Evolutionary conservation across 2,888 invertebrate genomes (phyloP).

Genomic region (Nowickia ferox): DNA sequence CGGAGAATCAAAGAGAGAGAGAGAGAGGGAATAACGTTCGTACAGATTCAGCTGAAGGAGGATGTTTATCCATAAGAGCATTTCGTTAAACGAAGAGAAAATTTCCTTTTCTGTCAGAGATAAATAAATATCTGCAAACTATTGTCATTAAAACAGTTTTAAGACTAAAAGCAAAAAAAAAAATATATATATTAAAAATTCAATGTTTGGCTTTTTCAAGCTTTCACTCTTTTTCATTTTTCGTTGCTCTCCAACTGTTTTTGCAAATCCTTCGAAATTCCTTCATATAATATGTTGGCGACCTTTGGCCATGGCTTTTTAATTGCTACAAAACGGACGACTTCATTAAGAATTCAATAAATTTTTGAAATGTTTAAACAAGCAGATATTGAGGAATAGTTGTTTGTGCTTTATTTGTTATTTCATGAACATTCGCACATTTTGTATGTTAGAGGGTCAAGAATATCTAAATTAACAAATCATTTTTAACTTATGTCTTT

Average conservation of each 20-base stretch:
- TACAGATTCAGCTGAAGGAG: slow-evolving; percentile 52
- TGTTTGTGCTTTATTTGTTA: no score
- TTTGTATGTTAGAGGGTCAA: no score
- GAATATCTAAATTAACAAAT: no score
- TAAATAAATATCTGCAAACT: not conserved
- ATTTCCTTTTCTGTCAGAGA: not conserved
- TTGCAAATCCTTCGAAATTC: slow-evolving; percentile 54
- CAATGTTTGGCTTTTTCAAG: slow-evolving; percentile 24
- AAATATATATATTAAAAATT: not conserved
- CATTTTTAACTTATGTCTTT: no score
- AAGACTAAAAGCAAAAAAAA: not conserved
- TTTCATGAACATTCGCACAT: no score
- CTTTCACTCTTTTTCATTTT: not conserved
- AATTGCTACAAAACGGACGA: slow-evolving; percentile 28
- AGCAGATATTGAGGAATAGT: not conserved
- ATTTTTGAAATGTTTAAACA: slow-evolving; percentile 29
- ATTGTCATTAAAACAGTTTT: not conserved
- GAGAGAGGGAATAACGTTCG: not conserved
- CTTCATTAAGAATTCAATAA: slow-evolving; percentile 47
- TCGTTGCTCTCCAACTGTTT: not conserved
- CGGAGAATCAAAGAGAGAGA: not conserved
- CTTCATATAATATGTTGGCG: slow-evolving; percentile 58
- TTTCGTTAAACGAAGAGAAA: slow-evolving; percentile 32
- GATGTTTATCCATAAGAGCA: not conserved
- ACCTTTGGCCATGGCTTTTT: slow-evolving; percentile 59